phyloP scores from a whole-genome alignment of 2,113 vertebrate species.

The Alces alces region DNA sequence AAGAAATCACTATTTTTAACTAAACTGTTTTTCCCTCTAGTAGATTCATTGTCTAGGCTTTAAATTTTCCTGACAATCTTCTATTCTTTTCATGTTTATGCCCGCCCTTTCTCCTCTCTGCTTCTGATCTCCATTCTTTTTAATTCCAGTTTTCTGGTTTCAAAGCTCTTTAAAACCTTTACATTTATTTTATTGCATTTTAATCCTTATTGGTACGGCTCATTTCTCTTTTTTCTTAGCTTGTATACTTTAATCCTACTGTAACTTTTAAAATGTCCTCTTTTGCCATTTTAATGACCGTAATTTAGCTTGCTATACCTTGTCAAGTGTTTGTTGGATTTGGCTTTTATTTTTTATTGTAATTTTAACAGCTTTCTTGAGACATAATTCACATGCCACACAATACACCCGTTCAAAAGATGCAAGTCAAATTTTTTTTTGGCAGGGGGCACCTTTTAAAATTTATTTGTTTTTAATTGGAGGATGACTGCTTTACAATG shows the following conservation, averaged over 20 bases:
- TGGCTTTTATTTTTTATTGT: background rate
- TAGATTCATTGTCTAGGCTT: background rate
- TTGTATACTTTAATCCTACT: background rate
- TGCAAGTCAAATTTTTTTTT: background rate
- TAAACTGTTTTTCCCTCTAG: background rate
- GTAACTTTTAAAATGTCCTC: background rate
- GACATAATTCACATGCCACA: background rate
- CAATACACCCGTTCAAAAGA: background rate
- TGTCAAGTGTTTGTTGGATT: background rate
- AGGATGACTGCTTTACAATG: background rate
- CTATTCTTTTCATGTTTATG: background rate
- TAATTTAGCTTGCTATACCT: background rate
- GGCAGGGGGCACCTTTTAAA: accelerated
- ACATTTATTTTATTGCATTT: slow-evolving; percentile 8
- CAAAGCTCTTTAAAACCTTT: background rate
- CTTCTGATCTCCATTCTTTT: background rate
- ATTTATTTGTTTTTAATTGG: background rate
- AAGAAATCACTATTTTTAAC: background rate
- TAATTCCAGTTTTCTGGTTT: background rate
- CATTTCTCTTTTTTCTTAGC: slow-evolving; percentile 27
- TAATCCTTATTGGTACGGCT: background rate
- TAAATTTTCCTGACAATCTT: background rate
- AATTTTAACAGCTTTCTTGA: background rate
- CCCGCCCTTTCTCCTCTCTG: background rate
- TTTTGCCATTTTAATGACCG: slow-evolving; percentile 13